Base-by-base conservation (phyloP, 2,113 vertebrate species). In the Eublepharis macularius region DNA sequence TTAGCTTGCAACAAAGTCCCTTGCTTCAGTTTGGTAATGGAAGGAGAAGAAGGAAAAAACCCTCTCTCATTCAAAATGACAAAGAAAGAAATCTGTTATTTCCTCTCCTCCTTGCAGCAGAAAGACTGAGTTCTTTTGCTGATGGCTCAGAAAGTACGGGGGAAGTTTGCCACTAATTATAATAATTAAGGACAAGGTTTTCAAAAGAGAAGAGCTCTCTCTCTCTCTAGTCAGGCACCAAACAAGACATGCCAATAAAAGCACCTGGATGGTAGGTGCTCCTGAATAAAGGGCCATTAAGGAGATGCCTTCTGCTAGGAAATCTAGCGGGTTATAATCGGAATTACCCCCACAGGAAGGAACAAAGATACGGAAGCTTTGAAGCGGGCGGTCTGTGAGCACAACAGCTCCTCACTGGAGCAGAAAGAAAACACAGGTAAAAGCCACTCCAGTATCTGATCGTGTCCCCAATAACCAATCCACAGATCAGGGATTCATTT, bases 111-210 rank as follows among this genome's bases (percentile, higher is more conserved):
- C 3, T 60, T 45, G 63, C 19, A 74, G 41, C 65, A 47, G 49
- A 81, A 4, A 57, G 45, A 41, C 83, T 10, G 36, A 34, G 36
- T 47, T 84, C 54, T 79, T 88, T 54, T 79, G 49, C 0, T 77
- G 0, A 49, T 49, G 41, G 2, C 80, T 47, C 19, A 86, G 19
- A 5, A 0, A 0, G n/a, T 0, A 82, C 36, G n/a, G 73, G 13
- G 75, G 76, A 51, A 39, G 0, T 16, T 41, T 26, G 49, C 0
- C 0, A 29, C 12, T 41, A 63, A 79, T 79, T 63, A 79, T 60
- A 86, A 69, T 78, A n/a, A 68, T 69, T 84, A 81, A 10, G 19
- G 9, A 10, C 47, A 75, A 0, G 0, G n/a, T 72, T 87, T 63
- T 86, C 21, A 81, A 87, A 79, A 86, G 81, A 7, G 32, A 63